These are phyloP conservation scores for Pachyramphus minor DNA, from an alignment of 2,113 vertebrate genomes.

Conservation along the genomic window DNA sequence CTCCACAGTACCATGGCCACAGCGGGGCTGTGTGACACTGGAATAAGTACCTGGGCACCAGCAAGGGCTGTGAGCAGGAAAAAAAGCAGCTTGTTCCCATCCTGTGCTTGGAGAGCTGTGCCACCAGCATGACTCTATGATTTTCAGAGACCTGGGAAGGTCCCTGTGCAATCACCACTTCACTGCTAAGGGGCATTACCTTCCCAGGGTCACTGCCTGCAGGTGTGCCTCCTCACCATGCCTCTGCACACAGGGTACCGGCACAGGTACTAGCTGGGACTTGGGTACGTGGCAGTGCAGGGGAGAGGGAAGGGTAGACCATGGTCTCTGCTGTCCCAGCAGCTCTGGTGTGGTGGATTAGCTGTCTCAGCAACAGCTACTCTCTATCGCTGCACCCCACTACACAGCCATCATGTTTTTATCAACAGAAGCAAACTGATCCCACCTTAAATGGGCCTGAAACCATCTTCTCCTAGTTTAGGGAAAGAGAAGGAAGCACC, in stretches of 20 bases:
- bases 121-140: fast-evolving
- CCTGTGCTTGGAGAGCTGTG: neutral
- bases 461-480: neutral
- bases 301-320: neutral
- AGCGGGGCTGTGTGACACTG: neutral
- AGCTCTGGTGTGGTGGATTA: neutral
- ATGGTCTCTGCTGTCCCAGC: neutral
- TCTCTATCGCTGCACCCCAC: fast-evolving
- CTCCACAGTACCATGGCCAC: neutral
- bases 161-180: neutral
- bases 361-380: neutral
- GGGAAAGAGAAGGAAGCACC: neutral
- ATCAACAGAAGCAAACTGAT: neutral
- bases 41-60: fast-evolving
- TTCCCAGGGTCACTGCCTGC: neutral
- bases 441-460: neutral
- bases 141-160: fast-evolving
- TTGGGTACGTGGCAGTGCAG: neutral
- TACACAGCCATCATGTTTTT: neutral
- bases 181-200: neutral
- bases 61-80: fast-evolving
- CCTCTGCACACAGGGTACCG: fast-evolving
- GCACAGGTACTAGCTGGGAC: fast-evolving
- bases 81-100: fast-evolving
- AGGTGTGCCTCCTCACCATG: neutral